These are phyloP conservation scores for Agrypnia vestita DNA, from an alignment of 1,140 invertebrate genomes.

Conservation along the genomic window DNA sequence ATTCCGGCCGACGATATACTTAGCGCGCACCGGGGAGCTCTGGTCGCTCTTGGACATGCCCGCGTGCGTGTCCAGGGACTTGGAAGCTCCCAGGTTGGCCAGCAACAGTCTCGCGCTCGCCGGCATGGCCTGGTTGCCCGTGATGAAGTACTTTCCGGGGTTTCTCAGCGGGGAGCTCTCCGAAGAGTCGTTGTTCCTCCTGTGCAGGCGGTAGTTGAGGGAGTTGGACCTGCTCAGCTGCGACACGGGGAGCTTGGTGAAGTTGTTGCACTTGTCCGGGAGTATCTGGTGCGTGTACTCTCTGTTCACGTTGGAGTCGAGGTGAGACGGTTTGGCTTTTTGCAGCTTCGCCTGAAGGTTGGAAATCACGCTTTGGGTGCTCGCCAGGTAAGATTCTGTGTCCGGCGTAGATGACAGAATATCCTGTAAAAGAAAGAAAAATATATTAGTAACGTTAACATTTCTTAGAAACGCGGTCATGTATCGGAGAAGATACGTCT, in stretches of 20 bases:
- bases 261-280: constrained; percentile 55
- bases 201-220: constrained; percentile 68
- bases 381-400: constrained; percentile 78
- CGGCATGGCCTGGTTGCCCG: constrained; percentile 66
- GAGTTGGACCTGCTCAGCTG: constrained; percentile 71
- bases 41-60: neutral
- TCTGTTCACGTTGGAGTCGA: constrained; percentile 62
- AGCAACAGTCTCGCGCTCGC: constrained; percentile 65
- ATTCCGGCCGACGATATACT: too few species aligned
- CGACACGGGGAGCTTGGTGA: constrained; percentile 68
- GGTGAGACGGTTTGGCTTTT: constrained; percentile 65
- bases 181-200: constrained; percentile 64
- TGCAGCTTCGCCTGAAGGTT: constrained; percentile 75
- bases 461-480: too few species aligned
- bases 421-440: constrained; percentile 69
- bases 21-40: neutral
- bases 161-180: constrained; percentile 70
- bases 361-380: constrained; percentile 80
- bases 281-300: constrained; percentile 32
- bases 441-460: too few species aligned
- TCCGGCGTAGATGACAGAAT: constrained; percentile 72
- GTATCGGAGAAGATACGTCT: too few species aligned
- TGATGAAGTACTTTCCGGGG: constrained; percentile 71
- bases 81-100: constrained; percentile 64
- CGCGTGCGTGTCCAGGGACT: constrained; percentile 67